Conservation (phyloP, 2,113 vertebrate species). For the Archocentrus centrarchus region DNA sequence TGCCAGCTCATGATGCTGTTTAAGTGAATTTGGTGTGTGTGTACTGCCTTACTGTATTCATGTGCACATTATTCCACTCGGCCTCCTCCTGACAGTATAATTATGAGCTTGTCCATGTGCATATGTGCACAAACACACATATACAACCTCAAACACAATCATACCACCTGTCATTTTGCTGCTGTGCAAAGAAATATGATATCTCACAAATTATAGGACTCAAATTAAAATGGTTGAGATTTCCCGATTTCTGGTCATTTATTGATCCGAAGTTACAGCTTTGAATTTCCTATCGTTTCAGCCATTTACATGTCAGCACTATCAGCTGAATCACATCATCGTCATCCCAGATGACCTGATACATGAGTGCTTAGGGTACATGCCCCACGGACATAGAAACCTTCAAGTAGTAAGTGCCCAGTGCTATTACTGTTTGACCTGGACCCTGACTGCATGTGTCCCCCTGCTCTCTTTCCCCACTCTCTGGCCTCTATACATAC, state of each 20-base stretch:
- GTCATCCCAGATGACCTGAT: background rate
- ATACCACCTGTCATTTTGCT: slow-evolving; percentile 60
- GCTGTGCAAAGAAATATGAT: slow-evolving; percentile 45
- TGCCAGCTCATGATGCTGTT: slow-evolving; percentile 78
- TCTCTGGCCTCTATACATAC: background rate
- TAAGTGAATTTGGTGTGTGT: slow-evolving; percentile 59
- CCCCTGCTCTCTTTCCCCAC: background rate
- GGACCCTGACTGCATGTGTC: background rate
- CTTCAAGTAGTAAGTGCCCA: background rate
- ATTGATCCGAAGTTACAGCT: slow-evolving; percentile 4
- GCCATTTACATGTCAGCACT: slow-evolving; percentile 2
- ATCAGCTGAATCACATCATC: slow-evolving; percentile 10
- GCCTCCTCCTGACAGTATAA: slow-evolving; percentile 54
- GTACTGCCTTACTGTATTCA: slow-evolving; percentile 44
- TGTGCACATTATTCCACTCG: slow-evolving; percentile 61
- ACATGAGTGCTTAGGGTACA: background rate
- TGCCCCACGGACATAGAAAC: background rate
- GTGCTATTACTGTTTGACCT: background rate
- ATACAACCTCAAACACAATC: slow-evolving; percentile 38
- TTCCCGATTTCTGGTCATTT: slow-evolving; percentile 4
- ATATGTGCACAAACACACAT: slow-evolving; percentile 17
- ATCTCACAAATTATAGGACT: slow-evolving; percentile 28
- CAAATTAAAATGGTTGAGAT: slow-evolving; percentile 38
- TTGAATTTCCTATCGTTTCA: background rate
- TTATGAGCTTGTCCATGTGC: slow-evolving; percentile 63